Evolutionary conservation across 2,797 vertebrate species (phyloP), one percentile per base, ranked within the genome.

Genomic region (Heteromormyrus szaboi): DNA sequence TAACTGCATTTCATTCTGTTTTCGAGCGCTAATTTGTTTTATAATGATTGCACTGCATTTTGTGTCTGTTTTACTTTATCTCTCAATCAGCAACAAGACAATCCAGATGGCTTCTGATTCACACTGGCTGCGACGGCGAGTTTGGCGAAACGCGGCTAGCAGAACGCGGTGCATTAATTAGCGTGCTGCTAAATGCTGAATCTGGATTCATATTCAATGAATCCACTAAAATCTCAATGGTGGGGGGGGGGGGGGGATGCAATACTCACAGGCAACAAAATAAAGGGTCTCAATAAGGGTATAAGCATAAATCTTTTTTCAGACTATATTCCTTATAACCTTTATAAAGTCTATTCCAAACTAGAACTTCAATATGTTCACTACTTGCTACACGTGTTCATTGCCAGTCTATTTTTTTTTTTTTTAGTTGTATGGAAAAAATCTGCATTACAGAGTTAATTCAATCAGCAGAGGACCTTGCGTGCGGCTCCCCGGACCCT

Each of bases 51-150:
- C 65, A 37, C 65, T 37, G 65, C 65, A 72, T 72, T 72, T 37
- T 17, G 29, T 72, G 65, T 81, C 76, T 81, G 76, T 81, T 81
- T 19, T n/a, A 81, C 41, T 81, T 41, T 81, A n/a, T 81, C 76
- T 81, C 76, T 81, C 76, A 81, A 44, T 81, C 41, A 56, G 29
- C 33, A 44, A 41, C 53, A n/a, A n/a, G 33, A 54, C 29, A 33
- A 90, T 86, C 88, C 84, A 90, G 89, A 90, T 90, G 89, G 89
- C 85, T 90, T 19, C 51, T 68, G 65, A 87, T 72, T 88, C 89
- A 87, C 65, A 54, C 87, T 87, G 85, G 84, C 72, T 85, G 83
- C 86, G 29, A 46, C 48, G 29, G 50, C 41, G 14, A 19, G 19
- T 54, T 88, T 87, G 88, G 88, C 84, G 59, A 86, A 83, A 65